phyloP scores from a whole-genome alignment of 2,888 invertebrate species.

The Quadriops clusia region DNA sequence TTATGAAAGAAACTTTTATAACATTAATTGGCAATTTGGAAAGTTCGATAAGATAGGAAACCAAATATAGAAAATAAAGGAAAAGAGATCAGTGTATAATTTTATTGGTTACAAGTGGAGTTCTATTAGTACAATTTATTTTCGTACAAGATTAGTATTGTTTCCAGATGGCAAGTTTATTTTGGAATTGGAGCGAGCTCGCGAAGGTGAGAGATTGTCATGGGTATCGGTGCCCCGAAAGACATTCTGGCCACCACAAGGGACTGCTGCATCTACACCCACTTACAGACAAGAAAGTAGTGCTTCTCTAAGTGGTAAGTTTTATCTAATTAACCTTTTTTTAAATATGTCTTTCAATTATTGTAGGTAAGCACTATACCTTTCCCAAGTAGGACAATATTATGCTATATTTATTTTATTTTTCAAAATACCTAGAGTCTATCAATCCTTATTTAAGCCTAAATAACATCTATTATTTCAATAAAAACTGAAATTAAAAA shows the following conservation, averaged over 20 bases:
- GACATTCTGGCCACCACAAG: conserved; percentile 75
- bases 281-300: conserved; percentile 57
- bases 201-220: conserved; percentile 69
- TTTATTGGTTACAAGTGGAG: conserved; percentile 1
- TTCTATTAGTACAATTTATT: too few relatives aligned
- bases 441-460: too few relatives aligned
- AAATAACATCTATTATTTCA: too few relatives aligned
- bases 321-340: conserved; percentile 15
- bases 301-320: conserved; percentile 68
- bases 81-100: too few relatives aligned
- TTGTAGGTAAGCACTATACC: background rate
- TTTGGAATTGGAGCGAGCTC: conserved; percentile 65
- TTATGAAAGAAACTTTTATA: too few relatives aligned
- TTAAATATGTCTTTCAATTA: background rate
- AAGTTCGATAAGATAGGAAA: too few relatives aligned
- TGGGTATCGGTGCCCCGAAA: conserved; percentile 86
- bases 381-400: background rate
- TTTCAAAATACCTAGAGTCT: too few relatives aligned
- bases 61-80: too few relatives aligned
- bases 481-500: too few relatives aligned
- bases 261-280: conserved; percentile 47
- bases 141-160: too few relatives aligned
- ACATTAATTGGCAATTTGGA: too few relatives aligned
- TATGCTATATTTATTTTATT: background rate
- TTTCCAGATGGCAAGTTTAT: conserved; percentile 82